Conservation (phyloP, 2,888 invertebrate species). For the Bembecia ichneumoniformis region DNA sequence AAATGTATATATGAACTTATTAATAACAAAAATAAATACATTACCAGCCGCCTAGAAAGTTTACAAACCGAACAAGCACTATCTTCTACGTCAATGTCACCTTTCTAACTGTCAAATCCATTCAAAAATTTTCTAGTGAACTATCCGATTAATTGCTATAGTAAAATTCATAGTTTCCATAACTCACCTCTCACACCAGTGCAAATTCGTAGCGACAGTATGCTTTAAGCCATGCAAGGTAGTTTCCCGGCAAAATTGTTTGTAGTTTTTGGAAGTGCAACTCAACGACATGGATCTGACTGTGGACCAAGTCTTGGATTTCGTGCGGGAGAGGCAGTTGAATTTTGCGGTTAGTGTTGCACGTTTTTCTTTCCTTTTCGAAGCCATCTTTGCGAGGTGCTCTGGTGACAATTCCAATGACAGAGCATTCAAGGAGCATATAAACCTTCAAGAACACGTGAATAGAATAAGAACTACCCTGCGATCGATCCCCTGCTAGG, state of each 20-base stretch:
- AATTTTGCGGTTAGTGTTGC: conserved; percentile 29
- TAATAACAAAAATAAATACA: too few species aligned
- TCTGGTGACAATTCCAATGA: neutral
- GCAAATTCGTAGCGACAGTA: conserved; percentile 49
- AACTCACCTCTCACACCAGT: conserved; percentile 52
- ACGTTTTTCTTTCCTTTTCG: conserved; percentile 4
- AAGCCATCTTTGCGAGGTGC: conserved; percentile 3
- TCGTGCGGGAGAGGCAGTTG: conserved; percentile 38
- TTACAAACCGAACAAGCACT: neutral
- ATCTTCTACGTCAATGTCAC: neutral
- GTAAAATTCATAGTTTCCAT: neutral
- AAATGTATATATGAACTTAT: too few species aligned
- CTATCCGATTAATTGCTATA: neutral
- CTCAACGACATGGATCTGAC: conserved; percentile 25
- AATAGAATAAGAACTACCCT: too few species aligned
- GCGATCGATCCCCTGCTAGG: too few species aligned
- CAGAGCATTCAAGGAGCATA: too few species aligned
- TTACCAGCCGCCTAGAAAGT: too few species aligned
- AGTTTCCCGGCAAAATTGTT: conserved; percentile 53
- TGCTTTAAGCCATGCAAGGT: conserved; percentile 59
- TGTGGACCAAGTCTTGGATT: conserved; percentile 29
- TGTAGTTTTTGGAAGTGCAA: conserved; percentile 28
- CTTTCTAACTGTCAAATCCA: neutral
- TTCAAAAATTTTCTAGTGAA: neutral
- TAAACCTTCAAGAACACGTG: too few species aligned